Evolutionary conservation across 2,888 invertebrate species (phyloP).

Genomic region (Lepeophtheirus nordmannii): DNA sequence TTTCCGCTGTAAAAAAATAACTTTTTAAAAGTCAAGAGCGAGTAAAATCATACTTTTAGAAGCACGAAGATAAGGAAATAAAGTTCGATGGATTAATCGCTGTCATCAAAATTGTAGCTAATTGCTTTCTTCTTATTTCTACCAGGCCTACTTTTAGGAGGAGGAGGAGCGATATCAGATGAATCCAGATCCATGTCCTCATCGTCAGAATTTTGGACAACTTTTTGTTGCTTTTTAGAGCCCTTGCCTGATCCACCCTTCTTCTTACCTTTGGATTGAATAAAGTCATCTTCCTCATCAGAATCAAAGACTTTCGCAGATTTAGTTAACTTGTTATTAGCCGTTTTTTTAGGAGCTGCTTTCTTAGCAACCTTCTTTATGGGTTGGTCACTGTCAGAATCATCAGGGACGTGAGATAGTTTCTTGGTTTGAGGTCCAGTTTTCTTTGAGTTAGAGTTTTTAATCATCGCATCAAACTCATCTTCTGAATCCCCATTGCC

Average conservation of each 20-base stretch:
- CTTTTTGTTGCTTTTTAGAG: neutral
- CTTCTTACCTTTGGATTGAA: neutral
- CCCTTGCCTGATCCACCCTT: neutral
- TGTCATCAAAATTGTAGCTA: conserved; percentile 37
- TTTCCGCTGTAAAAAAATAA: too few relatives aligned
- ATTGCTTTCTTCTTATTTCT: conserved; percentile 35
- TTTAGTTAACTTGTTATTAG: neutral
- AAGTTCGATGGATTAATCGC: neutral
- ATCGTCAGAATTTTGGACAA: neutral
- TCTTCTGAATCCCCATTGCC: neutral
- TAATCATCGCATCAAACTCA: neutral
- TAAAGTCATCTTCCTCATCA: conserved; percentile 26
- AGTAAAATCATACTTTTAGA: too few relatives aligned
- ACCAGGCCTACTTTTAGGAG: conserved; percentile 29
- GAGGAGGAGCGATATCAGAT: conserved; percentile 18
- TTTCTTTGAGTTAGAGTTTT: neutral
- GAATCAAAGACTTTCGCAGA: conserved; percentile 27
- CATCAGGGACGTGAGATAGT: neutral
- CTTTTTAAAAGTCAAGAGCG: too few relatives aligned
- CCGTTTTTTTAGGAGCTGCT: conserved; percentile 5
- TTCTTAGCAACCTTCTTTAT: conserved; percentile 12
- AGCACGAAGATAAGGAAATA: too few relatives aligned
- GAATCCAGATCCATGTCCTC: neutral
- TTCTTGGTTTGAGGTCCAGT: neutral
- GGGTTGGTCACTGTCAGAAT: neutral